Conservation (phyloP, 2,888 invertebrate genomes). For the Rhagophthalmus giganteus region DNA sequence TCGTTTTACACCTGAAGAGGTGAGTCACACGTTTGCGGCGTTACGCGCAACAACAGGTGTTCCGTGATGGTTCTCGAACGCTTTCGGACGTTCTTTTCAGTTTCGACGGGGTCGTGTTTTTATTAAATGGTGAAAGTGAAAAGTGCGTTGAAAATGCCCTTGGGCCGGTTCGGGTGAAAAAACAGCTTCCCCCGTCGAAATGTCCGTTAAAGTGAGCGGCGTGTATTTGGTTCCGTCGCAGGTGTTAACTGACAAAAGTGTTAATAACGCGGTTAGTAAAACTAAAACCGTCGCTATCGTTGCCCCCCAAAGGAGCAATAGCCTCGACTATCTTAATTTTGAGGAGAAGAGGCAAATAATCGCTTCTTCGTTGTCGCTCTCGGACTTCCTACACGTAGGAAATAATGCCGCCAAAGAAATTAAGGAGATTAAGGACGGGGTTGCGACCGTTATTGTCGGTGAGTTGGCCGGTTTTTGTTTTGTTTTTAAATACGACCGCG, state of each 20-base stretch:
- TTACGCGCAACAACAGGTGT: conserved; percentile 26
- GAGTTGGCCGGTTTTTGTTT: too few species aligned
- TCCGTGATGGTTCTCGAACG: conserved; percentile 18
- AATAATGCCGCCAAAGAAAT: conserved; percentile 46
- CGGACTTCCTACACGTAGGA: conserved; percentile 66
- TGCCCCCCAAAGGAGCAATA: conserved; percentile 75
- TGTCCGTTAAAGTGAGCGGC: conserved; percentile 47
- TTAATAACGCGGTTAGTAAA: conserved; percentile 35
- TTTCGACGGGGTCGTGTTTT: neutral
- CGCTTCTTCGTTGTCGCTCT: conserved; percentile 83
- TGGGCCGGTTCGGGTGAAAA: neutral
- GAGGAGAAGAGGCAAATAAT: conserved; percentile 89
- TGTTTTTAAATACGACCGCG: too few species aligned
- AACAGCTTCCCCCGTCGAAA: conserved; percentile 28
- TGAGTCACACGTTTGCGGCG: too few species aligned
- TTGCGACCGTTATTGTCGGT: conserved; percentile 51
- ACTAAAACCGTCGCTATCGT: conserved; percentile 68
- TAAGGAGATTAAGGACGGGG: conserved; percentile 48
- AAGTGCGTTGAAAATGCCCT: neutral
- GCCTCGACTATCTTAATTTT: conserved; percentile 87
- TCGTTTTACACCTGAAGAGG: conserved; percentile 17
- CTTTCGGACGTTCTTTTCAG: conserved; percentile 13
- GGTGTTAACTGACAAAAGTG: conserved; percentile 46
- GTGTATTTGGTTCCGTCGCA: conserved; percentile 45
- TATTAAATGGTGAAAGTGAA: conserved; percentile 4